Conservation (phyloP, 2,888 invertebrate species). For the Hybos culiciformis region DNA sequence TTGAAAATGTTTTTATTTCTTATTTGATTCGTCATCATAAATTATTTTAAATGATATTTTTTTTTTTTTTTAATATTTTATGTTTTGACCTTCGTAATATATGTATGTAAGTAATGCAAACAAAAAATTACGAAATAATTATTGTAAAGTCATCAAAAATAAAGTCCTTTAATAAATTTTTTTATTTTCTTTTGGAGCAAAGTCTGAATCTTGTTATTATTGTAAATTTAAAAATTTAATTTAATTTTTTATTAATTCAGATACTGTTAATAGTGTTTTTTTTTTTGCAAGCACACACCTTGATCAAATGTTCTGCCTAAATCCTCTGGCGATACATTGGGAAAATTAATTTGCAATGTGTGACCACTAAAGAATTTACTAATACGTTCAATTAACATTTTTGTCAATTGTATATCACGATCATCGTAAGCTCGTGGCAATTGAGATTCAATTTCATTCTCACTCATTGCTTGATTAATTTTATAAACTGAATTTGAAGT, state of each 20-base stretch:
- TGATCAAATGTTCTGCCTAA: constrained; percentile 59
- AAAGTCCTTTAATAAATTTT: background rate
- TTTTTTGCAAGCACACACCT: constrained; percentile 39
- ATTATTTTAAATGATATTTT: no score
- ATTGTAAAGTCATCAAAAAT: background rate
- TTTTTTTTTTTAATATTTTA: no score
- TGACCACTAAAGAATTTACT: constrained; percentile 59
- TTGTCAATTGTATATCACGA: constrained; percentile 52
- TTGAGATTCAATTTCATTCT: constrained; percentile 54
- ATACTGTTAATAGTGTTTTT: background rate
- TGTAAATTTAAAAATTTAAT: no score
- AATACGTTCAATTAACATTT: constrained; percentile 56
- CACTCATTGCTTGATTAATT: constrained; percentile 42
- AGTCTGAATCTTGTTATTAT: no score
- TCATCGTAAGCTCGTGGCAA: constrained; percentile 51
- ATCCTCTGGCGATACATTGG: constrained; percentile 54
- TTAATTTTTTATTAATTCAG: no score
- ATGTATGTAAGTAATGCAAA: no score
- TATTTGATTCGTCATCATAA: no score
- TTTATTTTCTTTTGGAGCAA: no score
- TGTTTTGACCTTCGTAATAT: no score
- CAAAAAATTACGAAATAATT: background rate
- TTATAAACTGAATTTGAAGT: constrained; percentile 25
- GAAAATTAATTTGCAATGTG: constrained; percentile 61
- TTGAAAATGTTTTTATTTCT: no score